Percentiles rank a stretch among this genome's conserved stretches.
phyloP scores from a whole-genome alignment of 2,797 vertebrate species.

The Falco naumanni region DNA sequence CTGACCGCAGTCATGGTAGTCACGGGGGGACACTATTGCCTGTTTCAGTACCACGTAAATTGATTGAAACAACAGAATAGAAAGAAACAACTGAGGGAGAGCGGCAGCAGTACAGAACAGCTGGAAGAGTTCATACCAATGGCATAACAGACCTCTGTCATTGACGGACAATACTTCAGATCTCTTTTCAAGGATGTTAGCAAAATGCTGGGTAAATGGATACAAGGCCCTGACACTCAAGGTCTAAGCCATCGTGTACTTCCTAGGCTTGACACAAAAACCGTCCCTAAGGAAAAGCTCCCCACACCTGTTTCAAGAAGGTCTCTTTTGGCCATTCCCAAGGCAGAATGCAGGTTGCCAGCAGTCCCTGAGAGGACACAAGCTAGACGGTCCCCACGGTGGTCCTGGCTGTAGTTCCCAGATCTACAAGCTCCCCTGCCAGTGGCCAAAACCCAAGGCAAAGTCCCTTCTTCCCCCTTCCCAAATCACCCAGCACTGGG shows the following conservation, averaged over 20 bases:
- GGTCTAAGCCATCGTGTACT: background rate
- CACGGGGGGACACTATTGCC: background rate
- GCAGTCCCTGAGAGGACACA: background rate
- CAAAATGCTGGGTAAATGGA: background rate
- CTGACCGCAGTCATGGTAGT: background rate
- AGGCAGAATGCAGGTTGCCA: background rate
- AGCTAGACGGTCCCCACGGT: rapidly evolving
- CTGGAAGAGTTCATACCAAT: background rate
- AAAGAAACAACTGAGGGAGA: background rate
- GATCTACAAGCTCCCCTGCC: background rate
- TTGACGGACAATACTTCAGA: background rate
- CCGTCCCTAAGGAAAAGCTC: background rate
- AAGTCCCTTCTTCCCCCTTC: background rate
- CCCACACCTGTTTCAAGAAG: background rate
- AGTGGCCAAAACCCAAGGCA: rapidly evolving
- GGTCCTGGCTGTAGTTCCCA: background rate
- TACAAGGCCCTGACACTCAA: background rate
- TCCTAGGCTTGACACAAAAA: background rate
- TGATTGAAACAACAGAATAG: background rate
- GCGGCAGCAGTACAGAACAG: background rate
- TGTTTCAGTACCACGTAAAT: background rate
- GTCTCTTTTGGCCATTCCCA: background rate
- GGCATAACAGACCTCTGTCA: background rate
- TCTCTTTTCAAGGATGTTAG: background rate
- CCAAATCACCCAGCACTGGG: background rate